Evolutionary conservation across 2,113 vertebrate species (phyloP), one percentile per base, ranked within the genome.

Genomic region (Camelus bactrianus): DNA sequence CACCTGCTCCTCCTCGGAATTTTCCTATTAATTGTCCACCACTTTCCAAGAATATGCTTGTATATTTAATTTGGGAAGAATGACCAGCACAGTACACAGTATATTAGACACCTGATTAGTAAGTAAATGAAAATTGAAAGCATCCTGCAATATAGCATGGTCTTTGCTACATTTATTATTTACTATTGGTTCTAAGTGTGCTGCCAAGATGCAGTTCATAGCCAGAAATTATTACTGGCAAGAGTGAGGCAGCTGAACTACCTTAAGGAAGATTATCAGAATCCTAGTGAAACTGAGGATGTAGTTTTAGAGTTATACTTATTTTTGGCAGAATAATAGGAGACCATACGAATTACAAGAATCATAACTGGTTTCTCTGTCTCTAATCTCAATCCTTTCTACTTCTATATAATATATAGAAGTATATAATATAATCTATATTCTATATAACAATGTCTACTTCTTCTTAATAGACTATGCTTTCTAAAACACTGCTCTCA

Each of bases 401-500:
- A 35, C 35, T 35, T 35, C 35, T 35, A 35, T 35, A 35, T 35
- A 35, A 35, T 35, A 35, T 35, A 35, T 35, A 35, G 35, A 35
- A 35, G 35, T 35, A 35, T 35, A 35, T 35, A 35, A 35, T 35
- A 35, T 35, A 35, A 35, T 35, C 35, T 35, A 35, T 35, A 35
- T 35, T 35, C 35, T 35, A 35, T 35, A 35, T 35, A 81, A 92
- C 64, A 9, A 62, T 79, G 79, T 91, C 52, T 79, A 73, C 76
- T 96, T 84, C 26, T 80, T 89, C 54, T n/a, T 32, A 93, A 56
- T 12, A 81, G 50, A 30, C 62, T 58, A 16, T 75, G 90, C 19
- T 81, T 92, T 93, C 67, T 93, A 79, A 92, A 93, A 52, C 13
- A n/a, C 15, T n/a, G 9, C 22, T 94, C 90, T 89, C 16, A 85